Base-by-base conservation (phyloP, 2,888 invertebrate species). In the Lymantria dispar region DNA sequence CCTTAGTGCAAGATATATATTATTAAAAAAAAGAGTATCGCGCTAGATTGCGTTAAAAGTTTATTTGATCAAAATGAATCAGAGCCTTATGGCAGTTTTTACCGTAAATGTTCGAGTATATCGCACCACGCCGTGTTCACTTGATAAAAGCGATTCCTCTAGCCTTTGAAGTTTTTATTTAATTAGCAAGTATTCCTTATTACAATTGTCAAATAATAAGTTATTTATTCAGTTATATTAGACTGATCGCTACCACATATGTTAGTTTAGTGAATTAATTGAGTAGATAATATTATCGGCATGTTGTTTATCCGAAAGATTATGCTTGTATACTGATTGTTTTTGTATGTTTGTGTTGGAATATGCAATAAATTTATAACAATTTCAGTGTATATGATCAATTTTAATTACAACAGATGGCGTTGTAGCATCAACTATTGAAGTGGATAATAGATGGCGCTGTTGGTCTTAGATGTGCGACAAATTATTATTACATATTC, bases 221-320 rank as follows among this genome's bases (percentile, higher is more conserved):
- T 64, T 64, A 67, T 58, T 65, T 60, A 67, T 39, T 51, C 58
- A 58, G 54, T 55, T 58, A n/a, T 47, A 15, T 38, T 65, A 57
- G 65, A 66, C 60, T 64, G 52, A 48, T 48, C 29, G 38, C 33
- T 52, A 52, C 45, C 12, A 42, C 43, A 48, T 52, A 48, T 51
- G 56, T n/a, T 59, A 33, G 51, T 54, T 64, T 64, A 60, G 51
- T 47, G 29, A 54, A 36, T 50, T 15, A 50, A 39, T 47, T 47
- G 42, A 44, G 39, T 64, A 59, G 62, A 56, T 47, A 38, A 52
- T 48, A 48, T 50, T 44, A 46, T 50, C 45, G 46, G 54, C 48
- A 45, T 45, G 29, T 52, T 52, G 45, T 57, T 63, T 48, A 52
- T 22, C 33, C 47, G 47, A n/a, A 45, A 55, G 50, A 65, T 62